phyloP scores from a whole-genome alignment of 1,140 invertebrate species.

The Bombus sibiricus region DNA sequence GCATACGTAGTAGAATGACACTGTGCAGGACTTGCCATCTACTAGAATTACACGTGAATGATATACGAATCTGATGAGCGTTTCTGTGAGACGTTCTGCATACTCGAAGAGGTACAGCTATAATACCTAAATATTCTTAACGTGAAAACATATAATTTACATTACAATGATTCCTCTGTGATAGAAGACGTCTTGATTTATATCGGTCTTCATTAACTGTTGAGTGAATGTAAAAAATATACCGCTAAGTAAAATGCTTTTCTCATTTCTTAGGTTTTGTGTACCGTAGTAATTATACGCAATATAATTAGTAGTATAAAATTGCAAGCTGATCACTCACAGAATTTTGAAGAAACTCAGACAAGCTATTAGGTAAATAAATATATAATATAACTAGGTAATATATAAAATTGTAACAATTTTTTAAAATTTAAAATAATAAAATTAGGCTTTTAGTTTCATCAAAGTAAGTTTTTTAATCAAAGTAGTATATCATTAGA shows the following conservation, averaged over 20 bases:
- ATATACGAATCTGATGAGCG: conserved; percentile 42
- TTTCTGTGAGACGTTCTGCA: conserved; percentile 33
- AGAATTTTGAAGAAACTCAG: not conserved
- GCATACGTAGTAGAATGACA: conserved; percentile 34
- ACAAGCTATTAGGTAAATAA: too few species aligned
- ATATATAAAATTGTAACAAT: not conserved
- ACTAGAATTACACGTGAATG: conserved; percentile 50
- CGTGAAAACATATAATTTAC: not conserved
- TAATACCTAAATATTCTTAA: conserved; percentile 20
- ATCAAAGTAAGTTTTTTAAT: too few species aligned
- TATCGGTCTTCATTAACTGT: not conserved
- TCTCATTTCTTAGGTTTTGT: not conserved
- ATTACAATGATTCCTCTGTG: not conserved
- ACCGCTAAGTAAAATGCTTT: not conserved
- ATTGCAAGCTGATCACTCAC: not conserved
- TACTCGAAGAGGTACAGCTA: not conserved
- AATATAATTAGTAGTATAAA: not conserved
- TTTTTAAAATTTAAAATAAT: not conserved
- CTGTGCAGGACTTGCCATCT: conserved; percentile 32
- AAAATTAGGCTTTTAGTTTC: not conserved
- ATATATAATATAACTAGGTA: not conserved
- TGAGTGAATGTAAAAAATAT: not conserved
- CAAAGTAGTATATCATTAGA: too few species aligned
- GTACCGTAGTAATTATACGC: not conserved
- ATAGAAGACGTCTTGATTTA: not conserved